phyloP scores from a whole-genome alignment of 2,113 vertebrate species.

The Emydura subglobosa region DNA sequence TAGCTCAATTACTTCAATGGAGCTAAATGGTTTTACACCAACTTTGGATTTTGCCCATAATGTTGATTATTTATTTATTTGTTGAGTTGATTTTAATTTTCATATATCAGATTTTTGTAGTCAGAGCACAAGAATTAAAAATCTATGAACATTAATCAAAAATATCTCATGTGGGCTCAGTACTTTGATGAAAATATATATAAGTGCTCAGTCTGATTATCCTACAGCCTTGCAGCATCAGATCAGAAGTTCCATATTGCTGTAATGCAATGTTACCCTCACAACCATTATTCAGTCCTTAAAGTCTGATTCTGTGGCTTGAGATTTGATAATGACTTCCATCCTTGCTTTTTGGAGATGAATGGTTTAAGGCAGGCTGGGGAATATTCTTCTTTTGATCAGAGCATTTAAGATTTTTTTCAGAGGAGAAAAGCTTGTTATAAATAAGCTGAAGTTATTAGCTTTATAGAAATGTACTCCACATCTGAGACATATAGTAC shows the following conservation, averaged over 20 bases:
- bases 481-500: not conserved
- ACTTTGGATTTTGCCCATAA: not conserved
- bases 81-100: not conserved
- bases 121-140: not conserved
- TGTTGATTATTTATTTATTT: not conserved
- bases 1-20: fast-evolving
- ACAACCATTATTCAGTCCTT: not conserved
- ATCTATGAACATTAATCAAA: not conserved
- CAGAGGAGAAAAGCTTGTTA: not conserved
- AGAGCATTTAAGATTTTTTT: not conserved
- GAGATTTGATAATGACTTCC: not conserved
- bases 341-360: not conserved
- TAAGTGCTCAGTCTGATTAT: not conserved
- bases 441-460: not conserved
- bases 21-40: not conserved
- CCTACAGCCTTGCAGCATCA: not conserved
- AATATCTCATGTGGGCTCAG: not conserved
- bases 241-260: not conserved
- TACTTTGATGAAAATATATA: not conserved
- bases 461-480: not conserved
- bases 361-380: not conserved
- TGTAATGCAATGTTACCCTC: not conserved
- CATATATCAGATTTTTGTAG: not conserved
- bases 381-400: not conserved
- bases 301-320: not conserved